Evolutionary conservation across 2,113 vertebrate species (phyloP), one percentile per base, ranked within the genome.

Genomic region (Vulpes lagopus): DNA sequence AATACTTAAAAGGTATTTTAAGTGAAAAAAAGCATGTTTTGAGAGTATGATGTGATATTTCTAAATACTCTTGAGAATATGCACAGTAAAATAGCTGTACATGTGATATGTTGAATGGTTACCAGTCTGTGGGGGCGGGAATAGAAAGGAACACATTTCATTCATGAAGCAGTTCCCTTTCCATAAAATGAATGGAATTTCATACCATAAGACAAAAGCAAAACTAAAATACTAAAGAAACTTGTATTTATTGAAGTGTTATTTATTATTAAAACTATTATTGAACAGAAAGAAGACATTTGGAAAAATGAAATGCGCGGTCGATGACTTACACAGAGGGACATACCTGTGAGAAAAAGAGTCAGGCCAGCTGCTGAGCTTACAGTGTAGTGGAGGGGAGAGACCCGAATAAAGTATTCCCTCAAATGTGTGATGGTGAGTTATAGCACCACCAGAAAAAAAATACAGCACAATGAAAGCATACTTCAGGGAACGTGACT

Each of bases 401-500:
- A 19, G 32, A 12, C 19, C 16, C n/a, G 3, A 12, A 20, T 22
- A 4, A 22, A 17, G 55, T 16, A 25, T 19, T 62, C 17, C 89
- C 23, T 49, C 9, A 12, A 1, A 3, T 53, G 19, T 69, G 25
- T 2, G 62, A 32, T 88, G 65, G 43, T 6, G 27, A 22, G 2
- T 57, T 15, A n/a, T 0, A 10, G 8, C 4, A 16, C 43, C 3
- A 6, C 9, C 38, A 32, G 17, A 23, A 30, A 15, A 22, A 19
- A 0, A 11, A 64, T 8, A 16, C 0, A 22, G 51, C 64, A 49
- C 2, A 1, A 11, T 20, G 7, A 22, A 35, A 16, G 3, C 19
- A 8, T 9, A 12, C 22, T 20, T 0, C 35, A 51, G 22, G 0
- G 2, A 19, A 14, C 2, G 9, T 3, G 5, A 25, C 9, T 14